Evolutionary conservation across 2,888 invertebrate genomes (phyloP).

Genomic region (Lasioglossum zephyrum): DNA sequence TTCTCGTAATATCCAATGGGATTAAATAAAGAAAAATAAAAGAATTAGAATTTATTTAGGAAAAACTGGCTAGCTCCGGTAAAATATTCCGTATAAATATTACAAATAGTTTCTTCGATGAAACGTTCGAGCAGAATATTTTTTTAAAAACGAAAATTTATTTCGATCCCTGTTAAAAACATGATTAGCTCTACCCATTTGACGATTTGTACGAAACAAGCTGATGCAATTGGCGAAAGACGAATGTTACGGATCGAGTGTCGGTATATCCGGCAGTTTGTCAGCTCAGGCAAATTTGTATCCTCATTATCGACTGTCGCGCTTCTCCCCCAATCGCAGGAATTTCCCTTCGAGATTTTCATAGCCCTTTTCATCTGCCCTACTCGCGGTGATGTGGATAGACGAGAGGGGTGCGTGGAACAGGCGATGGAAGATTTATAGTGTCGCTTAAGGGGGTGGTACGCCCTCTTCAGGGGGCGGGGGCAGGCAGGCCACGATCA

Average conservation of each 20-base stretch:
- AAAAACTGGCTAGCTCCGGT: no score
- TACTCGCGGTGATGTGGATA: constrained; percentile 3
- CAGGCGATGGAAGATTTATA: constrained; percentile 58
- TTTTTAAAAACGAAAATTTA: neutral
- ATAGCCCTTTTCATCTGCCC: neutral
- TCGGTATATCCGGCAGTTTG: neutral
- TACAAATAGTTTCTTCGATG: neutral
- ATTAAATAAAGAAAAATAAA: no score
- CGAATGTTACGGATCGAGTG: neutral
- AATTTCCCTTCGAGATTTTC: constrained; percentile 26
- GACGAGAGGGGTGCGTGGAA: neutral
- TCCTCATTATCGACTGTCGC: constrained; percentile 31
- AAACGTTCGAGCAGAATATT: neutral
- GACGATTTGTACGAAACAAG: neutral
- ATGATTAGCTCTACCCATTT: neutral
- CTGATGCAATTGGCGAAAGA: neutral
- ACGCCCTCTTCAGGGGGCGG: constrained; percentile 41
- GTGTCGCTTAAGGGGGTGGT: constrained; percentile 14
- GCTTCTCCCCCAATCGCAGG: neutral
- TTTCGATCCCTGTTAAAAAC: neutral
- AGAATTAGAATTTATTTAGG: neutral
- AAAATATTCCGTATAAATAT: no score
- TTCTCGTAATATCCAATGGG: neutral
- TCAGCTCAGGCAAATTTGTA: constrained; percentile 41
- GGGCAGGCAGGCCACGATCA: constrained; percentile 9